Percentiles rank a stretch among this genome's conserved stretches.
Conservation (phyloP, 2,113 vertebrate genomes). For the Platanista minor region DNA sequence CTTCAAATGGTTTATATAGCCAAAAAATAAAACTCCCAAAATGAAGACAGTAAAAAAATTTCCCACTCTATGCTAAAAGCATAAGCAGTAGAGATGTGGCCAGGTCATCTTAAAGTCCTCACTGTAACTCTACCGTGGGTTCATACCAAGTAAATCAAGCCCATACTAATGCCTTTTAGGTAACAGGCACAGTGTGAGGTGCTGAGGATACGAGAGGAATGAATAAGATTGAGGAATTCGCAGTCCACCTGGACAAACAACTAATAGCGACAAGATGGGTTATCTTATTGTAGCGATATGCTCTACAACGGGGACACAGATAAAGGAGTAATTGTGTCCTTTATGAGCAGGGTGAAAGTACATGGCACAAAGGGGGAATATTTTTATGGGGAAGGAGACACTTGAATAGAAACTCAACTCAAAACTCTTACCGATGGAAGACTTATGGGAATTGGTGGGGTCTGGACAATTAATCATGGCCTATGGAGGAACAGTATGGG, state of each 20-base stretch:
- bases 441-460: not conserved
- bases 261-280: not conserved
- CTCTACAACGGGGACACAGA: not conserved
- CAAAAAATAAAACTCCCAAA: not conserved
- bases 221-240: not conserved
- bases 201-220: not conserved
- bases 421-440: not conserved
- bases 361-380: not conserved
- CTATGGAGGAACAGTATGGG: not conserved
- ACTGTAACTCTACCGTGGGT: not conserved
- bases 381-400: conserved; percentile 9
- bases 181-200: not conserved
- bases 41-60: conserved; percentile 16
- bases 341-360: not conserved
- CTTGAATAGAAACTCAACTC: conserved; percentile 7
- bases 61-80: not conserved
- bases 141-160: not conserved
- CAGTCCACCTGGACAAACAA: not conserved
- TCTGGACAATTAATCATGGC: not conserved
- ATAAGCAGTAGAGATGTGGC: not conserved
- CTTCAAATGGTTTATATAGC: conserved; percentile 11
- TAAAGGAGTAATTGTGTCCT: not conserved
- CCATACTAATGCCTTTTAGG: not conserved
- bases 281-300: not conserved
- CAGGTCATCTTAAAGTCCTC: not conserved